These are phyloP conservation scores for Laspeyria flexula DNA, from an alignment of 2,888 invertebrate genomes.

Conservation along the genomic window DNA sequence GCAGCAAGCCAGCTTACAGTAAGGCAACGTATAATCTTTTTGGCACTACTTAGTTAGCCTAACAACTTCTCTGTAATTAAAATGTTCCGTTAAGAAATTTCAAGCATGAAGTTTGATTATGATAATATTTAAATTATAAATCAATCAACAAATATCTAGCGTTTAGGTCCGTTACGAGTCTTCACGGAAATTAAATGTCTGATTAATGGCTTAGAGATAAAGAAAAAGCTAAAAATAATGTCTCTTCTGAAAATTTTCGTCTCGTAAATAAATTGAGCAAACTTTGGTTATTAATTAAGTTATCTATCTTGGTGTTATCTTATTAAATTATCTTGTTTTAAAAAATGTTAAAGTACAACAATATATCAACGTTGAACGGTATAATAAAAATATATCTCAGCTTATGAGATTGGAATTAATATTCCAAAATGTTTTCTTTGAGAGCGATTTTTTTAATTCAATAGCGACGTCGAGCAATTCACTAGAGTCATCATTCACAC, in stretches of 20 bases:
- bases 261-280: background rate
- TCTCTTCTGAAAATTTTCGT: background rate
- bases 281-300: constrained; percentile 23
- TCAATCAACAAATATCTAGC: background rate
- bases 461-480: too few relatives aligned
- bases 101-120: too few relatives aligned
- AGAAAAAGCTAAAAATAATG: constrained; percentile 3
- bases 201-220: background rate
- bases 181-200: background rate
- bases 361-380: background rate
- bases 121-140: background rate
- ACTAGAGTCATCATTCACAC: too few relatives aligned
- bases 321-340: constrained; percentile 1
- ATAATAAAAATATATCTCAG: background rate
- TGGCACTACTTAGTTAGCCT: too few relatives aligned
- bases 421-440: too few relatives aligned
- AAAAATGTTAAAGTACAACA: background rate
- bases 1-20: too few relatives aligned
- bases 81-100: too few relatives aligned
- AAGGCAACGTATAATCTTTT: too few relatives aligned
- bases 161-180: background rate
- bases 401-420: background rate
- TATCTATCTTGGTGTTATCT: constrained; percentile 1
- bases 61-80: too few relatives aligned
- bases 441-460: too few relatives aligned